Base-by-base conservation (phyloP, 2,797 vertebrate genomes). In the Apogon hyalosoma region DNA sequence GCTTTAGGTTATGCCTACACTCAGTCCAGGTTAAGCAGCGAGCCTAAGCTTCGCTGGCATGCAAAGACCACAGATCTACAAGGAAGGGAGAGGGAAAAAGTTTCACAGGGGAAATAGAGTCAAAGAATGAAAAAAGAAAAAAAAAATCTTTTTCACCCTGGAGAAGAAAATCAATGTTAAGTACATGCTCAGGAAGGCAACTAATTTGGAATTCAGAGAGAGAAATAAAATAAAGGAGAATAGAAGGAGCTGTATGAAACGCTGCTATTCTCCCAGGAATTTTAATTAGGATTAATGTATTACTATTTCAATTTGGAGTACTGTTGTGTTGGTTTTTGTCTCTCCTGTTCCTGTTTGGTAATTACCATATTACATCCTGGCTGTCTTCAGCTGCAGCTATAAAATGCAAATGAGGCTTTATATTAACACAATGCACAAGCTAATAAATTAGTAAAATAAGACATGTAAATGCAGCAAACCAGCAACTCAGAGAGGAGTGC, bases 371-470 rank as follows among this genome's bases (percentile, higher is more conserved):
- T 79, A 83, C 80, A 86, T 78, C 70, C 75, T 55, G 65, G 51
- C 57, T 70, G 66, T 73, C 77, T 82, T 76, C 64, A 68, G 57
- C 71, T 12, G 59, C 75, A 54, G 75, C 77, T 76, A 67, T 71
- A 70, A 78, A 86, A 91, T 89, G 88, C 70, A 90, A 92, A 93
- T 90, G 40, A 85, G 55, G 61, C 28, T 84, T 72, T 56, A 80
- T 55, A 58, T 76, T 40, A 74, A 79, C 58, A 78, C 79, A 88
- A 75, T 56, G 58, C 56, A 64, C 46, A 69, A 54, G 70, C 33
- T 77, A 85, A 91, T 68, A 73, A 72, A 85, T 84, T 64, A 61
- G 69, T 60, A 45, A 69, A 79, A 68, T 65, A 66, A 54, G 76
- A 82, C 3, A n/a, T 54, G 71, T 63, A 54, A 24, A 75, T 60